A percentile compares a stretch with the other conserved stretches of the same genome.
phyloP scores from a whole-genome alignment of 2,888 invertebrate species.

The Norana najaformis region DNA sequence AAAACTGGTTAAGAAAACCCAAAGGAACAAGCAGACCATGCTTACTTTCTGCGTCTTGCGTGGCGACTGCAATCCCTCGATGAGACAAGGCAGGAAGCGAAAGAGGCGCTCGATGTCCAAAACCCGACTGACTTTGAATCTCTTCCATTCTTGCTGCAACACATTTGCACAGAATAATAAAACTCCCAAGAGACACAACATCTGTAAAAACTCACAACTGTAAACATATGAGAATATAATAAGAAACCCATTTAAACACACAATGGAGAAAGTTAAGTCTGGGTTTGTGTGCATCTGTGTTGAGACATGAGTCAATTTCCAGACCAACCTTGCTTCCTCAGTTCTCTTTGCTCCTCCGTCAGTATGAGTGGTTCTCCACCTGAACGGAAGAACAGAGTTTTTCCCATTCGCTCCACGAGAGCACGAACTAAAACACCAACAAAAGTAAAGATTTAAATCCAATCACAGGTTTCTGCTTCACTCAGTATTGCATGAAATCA shows the following conservation, averaged over 20 bases:
- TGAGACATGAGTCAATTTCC: neutral
- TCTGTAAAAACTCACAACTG: neutral
- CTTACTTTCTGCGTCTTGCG: conserved; percentile 45
- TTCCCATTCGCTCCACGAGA: conserved; percentile 63
- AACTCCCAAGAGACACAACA: neutral
- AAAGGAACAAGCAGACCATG: neutral
- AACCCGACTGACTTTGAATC: conserved; percentile 50
- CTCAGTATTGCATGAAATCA: neutral
- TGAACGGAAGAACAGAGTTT: conserved; percentile 63
- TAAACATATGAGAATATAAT: neutral
- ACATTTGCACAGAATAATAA: neutral
- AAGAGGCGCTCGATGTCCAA: conserved; percentile 44
- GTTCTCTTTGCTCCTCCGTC: conserved; percentile 63
- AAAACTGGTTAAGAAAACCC: neutral
- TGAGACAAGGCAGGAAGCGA: conserved; percentile 53
- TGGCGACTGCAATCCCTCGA: conserved; percentile 48
- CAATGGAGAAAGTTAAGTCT: neutral
- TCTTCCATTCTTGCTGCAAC: conserved; percentile 53
- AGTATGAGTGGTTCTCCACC: conserved; percentile 63
- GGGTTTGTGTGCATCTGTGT: neutral
- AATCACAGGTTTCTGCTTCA: neutral
- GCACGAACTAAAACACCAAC: conserved; percentile 55
- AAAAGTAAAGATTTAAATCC: neutral
- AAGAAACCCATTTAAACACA: neutral
- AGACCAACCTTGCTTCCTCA: conserved; percentile 57